Base-by-base conservation (phyloP, 2,888 invertebrate genomes). In the Esperia sulphurella region DNA sequence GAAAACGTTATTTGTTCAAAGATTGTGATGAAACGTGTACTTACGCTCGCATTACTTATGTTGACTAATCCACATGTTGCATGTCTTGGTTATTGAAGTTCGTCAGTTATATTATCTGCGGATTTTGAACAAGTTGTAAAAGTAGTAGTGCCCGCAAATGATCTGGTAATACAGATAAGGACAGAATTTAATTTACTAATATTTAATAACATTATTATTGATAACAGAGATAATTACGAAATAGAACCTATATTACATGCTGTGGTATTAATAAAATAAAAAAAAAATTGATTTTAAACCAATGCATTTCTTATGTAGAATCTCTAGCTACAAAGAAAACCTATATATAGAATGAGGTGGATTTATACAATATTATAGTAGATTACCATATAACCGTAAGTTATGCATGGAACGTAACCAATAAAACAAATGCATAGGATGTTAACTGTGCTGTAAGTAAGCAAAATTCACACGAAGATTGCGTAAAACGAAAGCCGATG, bases 1-100 rank as follows among this genome's bases (percentile, higher is more conserved):
- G 79, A 78, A 66, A 71, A 68, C 58, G 66, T 75, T 72, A 76
- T 74, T 71, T 72, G 70, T 68, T 62, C 65, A 56, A 51, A 46
- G 54, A 50, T 56, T 57, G 57, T 63, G 63, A 66, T 66, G 74
- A 62, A 68, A 71, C 59, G 56, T 54, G 57, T 59, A 14, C 39
- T 1, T 13, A 13, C 12, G 14, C 35, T 48, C 28, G 43, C 13
- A 38, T 46, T 43, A 39, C 13, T 45, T 45, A 46, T 48, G 54
- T 64, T 51, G 68, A 70, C 61, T 71, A 68, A 70, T 61, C 57
- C 57, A 50, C 52, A 45, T 50, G 45, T 54, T 59, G 56, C 59
- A 51, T 46, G 55, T 50, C 51, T 51, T 52, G 47, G 41, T 50
- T 45, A 53, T 53, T 54, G 50, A 58, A 57, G 45, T 45, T 30